These are phyloP conservation scores for Tridacna crocea DNA, from an alignment of 2,888 invertebrate species.

Conservation along the genomic window DNA sequence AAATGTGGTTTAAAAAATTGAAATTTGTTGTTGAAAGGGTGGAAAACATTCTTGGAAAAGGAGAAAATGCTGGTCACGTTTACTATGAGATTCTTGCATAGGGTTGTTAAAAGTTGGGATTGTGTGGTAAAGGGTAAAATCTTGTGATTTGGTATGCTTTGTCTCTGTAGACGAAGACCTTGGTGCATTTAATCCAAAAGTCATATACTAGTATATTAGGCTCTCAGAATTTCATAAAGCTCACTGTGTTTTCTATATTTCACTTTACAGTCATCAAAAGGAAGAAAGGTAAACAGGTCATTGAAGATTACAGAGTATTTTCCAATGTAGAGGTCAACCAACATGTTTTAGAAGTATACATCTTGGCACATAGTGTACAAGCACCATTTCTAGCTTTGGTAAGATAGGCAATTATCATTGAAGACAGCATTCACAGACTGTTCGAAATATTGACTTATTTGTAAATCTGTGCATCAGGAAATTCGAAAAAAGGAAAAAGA, in stretches of 20 bases:
- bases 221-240: neutral
- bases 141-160: no score
- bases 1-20: no score
- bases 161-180: no score
- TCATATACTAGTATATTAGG: neutral
- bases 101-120: no score
- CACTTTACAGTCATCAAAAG: constrained; percentile 7
- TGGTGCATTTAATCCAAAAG: neutral
- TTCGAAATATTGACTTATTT: neutral
- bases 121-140: no score
- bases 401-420: constrained; percentile 1
- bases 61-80: no score
- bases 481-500: neutral
- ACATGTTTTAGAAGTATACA: constrained; percentile 49
- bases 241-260: neutral
- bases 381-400: constrained; percentile 45
- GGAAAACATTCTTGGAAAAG: no score
- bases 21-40: no score
- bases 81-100: no score
- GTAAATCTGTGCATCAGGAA: neutral
- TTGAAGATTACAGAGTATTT: constrained; percentile 42
- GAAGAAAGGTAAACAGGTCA: constrained; percentile 4
- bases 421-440: neutral
- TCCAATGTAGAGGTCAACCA: constrained; percentile 42
- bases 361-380: constrained; percentile 38